phyloP scores from a whole-genome alignment of 1,140 invertebrate genomes.

The Goniozus legneri region DNA sequence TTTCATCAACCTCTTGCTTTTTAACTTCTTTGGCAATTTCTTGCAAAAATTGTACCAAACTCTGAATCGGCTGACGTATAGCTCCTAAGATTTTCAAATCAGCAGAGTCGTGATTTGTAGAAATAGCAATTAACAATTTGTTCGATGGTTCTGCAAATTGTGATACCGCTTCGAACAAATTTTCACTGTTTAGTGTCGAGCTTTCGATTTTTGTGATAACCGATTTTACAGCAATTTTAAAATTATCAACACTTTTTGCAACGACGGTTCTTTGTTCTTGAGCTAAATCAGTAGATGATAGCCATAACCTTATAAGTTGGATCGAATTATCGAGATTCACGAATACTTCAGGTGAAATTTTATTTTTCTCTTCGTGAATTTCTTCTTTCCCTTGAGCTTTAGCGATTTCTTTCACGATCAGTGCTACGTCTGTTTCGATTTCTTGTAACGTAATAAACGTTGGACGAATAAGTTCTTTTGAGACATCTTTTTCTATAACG shows the following conservation, averaged over 20 bases:
- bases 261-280: too few relatives aligned
- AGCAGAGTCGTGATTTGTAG: slow-evolving; percentile 19
- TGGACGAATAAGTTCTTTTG: slow-evolving; percentile 13
- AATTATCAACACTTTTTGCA: too few relatives aligned
- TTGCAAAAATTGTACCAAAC: slow-evolving; percentile 22
- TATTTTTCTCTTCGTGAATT: not conserved
- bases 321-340: too few relatives aligned
- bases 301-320: too few relatives aligned
- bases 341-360: too few relatives aligned
- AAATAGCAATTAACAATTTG: slow-evolving; percentile 22
- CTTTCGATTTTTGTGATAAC: too few relatives aligned
- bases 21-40: slow-evolving; percentile 8
- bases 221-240: too few relatives aligned
- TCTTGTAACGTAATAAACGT: slow-evolving; percentile 37
- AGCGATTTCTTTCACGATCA: slow-evolving; percentile 25
- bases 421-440: slow-evolving; percentile 30
- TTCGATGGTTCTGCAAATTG: slow-evolving; percentile 28
- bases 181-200: slow-evolving; percentile 26
- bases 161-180: slow-evolving; percentile 24
- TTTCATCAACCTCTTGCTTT: not conserved
- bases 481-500: slow-evolving; percentile 17
- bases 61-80: slow-evolving; percentile 25
- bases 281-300: too few relatives aligned
- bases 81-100: slow-evolving; percentile 23
- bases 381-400: slow-evolving; percentile 8